Evolutionary conservation across 2,888 invertebrate genomes (phyloP).

Genomic region (Papilio demoleus): DNA sequence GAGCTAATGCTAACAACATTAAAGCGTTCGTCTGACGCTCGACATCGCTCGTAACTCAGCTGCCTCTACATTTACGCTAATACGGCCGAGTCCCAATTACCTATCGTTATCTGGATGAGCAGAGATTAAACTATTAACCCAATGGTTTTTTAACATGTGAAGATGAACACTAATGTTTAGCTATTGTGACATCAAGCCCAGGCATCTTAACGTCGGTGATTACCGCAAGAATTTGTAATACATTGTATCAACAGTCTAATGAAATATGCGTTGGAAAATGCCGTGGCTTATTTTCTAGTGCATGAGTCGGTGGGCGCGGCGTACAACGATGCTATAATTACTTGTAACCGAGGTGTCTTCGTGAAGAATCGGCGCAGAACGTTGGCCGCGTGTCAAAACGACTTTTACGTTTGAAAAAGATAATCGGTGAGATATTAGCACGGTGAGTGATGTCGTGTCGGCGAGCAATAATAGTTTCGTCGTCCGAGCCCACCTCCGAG

Average conservation of each 20-base stretch:
- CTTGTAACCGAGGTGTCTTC: constrained; percentile 25
- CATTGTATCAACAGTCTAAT: neutral
- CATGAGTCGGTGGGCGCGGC: constrained; percentile 3
- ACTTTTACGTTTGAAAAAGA: constrained; percentile 66
- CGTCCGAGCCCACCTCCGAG: constrained; percentile 65
- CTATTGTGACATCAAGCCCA: neutral
- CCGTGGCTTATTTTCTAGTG: constrained; percentile 19
- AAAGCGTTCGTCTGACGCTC: constrained; percentile 29
- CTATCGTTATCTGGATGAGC: constrained; percentile 27
- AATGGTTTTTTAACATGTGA: constrained; percentile 11
- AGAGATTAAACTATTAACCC: constrained; percentile 23
- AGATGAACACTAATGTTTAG: constrained; percentile 4
- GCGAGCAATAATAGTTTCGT: constrained; percentile 75
- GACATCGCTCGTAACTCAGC: constrained; percentile 24
- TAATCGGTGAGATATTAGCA: constrained; percentile 74
- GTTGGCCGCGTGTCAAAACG: constrained; percentile 71
- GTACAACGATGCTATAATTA: constrained; percentile 24
- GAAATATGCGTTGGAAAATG: constrained; percentile 18
- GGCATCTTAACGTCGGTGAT: neutral
- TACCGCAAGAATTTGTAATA: neutral
- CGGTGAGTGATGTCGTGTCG: constrained; percentile 79
- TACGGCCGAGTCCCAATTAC: constrained; percentile 36
- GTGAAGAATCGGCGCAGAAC: constrained; percentile 45
- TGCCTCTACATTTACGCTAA: constrained; percentile 30
- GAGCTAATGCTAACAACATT: constrained; percentile 40